phyloP scores from a whole-genome alignment of 1,140 invertebrate genomes.

The Bursaphelenchus mucronatus region DNA sequence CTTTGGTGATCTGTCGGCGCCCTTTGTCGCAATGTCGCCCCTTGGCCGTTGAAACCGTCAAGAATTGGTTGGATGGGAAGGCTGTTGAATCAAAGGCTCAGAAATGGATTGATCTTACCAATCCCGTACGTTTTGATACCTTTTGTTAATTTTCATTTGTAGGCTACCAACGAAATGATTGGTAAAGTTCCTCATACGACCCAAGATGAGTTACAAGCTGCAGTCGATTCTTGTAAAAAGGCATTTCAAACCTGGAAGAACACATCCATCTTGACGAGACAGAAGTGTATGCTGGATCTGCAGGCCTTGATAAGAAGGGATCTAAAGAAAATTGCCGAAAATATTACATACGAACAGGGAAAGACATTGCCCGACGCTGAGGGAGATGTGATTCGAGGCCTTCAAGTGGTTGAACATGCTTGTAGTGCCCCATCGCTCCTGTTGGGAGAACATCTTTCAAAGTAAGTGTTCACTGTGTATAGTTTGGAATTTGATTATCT shows the following conservation, averaged over 20 bases:
- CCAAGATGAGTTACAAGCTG: constrained; percentile 80
- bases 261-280: constrained; percentile 84
- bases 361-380: constrained; percentile 95
- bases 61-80: constrained; percentile 60
- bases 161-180: constrained; percentile 71
- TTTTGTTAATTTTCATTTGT: constrained; percentile 19
- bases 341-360: constrained; percentile 91
- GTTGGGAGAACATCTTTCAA: constrained; percentile 83
- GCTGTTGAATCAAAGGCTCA: constrained; percentile 58
- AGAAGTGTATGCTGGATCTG: constrained; percentile 91
- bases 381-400: constrained; percentile 90
- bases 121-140: constrained; percentile 46
- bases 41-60: constrained; percentile 39
- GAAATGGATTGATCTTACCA: constrained; percentile 58
- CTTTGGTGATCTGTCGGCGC: constrained; percentile 8
- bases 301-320: constrained; percentile 72
- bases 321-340: constrained; percentile 79
- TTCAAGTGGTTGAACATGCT: constrained; percentile 93
- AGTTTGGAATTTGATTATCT: constrained; percentile 71
- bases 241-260: constrained; percentile 82
- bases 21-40: constrained; percentile 6
- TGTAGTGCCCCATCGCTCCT: constrained; percentile 84
- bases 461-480: constrained; percentile 66
- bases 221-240: constrained; percentile 76
- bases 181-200: constrained; percentile 84